Conservation (phyloP, 2,113 vertebrate species). For the Platichthys flesus region DNA sequence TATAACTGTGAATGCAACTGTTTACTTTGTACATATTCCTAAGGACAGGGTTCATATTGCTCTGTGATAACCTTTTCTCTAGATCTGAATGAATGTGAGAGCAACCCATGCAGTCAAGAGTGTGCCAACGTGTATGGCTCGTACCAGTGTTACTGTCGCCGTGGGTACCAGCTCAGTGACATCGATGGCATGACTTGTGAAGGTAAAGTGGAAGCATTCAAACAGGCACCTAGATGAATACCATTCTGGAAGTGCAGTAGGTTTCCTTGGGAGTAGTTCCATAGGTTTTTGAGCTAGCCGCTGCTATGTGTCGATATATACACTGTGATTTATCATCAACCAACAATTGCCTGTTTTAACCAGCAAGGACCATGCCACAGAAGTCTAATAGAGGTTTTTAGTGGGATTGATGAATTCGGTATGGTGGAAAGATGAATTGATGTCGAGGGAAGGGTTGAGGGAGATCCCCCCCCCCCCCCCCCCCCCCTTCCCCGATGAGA, state of each 20-base stretch:
- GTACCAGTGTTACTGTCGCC: slow-evolving; percentile 98
- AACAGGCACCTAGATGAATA: neutral
- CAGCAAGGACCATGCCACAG: too few relatives aligned
- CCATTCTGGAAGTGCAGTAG: neutral
- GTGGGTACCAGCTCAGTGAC: slow-evolving; percentile 97
- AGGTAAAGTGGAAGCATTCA: slow-evolving; percentile 80
- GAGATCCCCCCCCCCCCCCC: too few relatives aligned
- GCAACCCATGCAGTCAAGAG: slow-evolving; percentile 93
- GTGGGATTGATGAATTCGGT: too few relatives aligned
- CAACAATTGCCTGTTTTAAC: too few relatives aligned
- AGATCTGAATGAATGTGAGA: slow-evolving; percentile 92
- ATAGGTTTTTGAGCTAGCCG: too few relatives aligned
- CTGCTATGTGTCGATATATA: too few relatives aligned
- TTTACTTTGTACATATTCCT: too few relatives aligned
- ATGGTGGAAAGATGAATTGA: too few relatives aligned
- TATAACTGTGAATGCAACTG: too few relatives aligned
- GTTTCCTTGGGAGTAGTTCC: neutral
- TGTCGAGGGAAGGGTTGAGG: too few relatives aligned
- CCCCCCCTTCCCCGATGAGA: neutral
- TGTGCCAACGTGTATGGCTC: slow-evolving; percentile 97
- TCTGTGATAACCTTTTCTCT: neutral
- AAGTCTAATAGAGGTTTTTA: too few relatives aligned
- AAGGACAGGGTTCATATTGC: neutral
- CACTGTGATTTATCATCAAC: too few relatives aligned
- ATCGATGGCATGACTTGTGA: slow-evolving; percentile 93